Percentiles rank a stretch among this genome's conserved stretches.
Evolutionary conservation across 1,140 invertebrate genomes (phyloP).

Genomic region (Drosophila guanche): DNA sequence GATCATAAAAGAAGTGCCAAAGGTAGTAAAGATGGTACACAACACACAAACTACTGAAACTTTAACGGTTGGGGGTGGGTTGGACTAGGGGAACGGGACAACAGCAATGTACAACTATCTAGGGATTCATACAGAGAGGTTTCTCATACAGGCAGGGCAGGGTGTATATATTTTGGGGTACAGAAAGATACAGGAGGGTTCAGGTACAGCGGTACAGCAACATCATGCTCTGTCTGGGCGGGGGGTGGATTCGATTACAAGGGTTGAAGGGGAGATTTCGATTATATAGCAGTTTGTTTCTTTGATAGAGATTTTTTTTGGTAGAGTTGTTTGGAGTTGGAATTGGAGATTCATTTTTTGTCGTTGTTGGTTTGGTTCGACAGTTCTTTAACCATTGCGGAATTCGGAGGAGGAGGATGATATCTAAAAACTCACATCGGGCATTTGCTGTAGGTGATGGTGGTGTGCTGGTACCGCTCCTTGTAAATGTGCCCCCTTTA

Average conservation of each 20-base stretch:
- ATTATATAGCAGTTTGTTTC: constrained; percentile 34
- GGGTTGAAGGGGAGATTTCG: constrained; percentile 22
- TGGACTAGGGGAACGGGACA: constrained; percentile 33
- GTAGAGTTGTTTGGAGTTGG: no score
- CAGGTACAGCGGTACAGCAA: constrained; percentile 19
- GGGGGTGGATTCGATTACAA: constrained; percentile 1
- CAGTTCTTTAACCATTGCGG: constrained; percentile 32
- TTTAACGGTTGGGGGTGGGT: constrained; percentile 23
- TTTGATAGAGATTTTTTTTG: constrained; percentile 16
- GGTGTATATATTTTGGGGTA: background rate
- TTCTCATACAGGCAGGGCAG: background rate
- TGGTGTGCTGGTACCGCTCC: constrained; percentile 91
- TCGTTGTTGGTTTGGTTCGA: no score
- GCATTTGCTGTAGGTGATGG: constrained; percentile 87
- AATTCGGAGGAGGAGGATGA: constrained; percentile 14
- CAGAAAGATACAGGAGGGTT: background rate
- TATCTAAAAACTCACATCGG: constrained; percentile 84
- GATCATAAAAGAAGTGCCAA: constrained; percentile 75
- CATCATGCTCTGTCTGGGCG: constrained; percentile 43
- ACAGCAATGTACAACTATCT: constrained; percentile 57
- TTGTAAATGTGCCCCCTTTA: constrained; percentile 91
- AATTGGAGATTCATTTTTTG: no score
- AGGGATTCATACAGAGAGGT: constrained; percentile 2
- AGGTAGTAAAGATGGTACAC: constrained; percentile 62
- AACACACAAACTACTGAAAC: constrained; percentile 60